A percentile compares a stretch with the other conserved stretches of the same genome.
Conservation (phyloP, 2,888 invertebrate species). For the Mesorhabditis belari region DNA sequence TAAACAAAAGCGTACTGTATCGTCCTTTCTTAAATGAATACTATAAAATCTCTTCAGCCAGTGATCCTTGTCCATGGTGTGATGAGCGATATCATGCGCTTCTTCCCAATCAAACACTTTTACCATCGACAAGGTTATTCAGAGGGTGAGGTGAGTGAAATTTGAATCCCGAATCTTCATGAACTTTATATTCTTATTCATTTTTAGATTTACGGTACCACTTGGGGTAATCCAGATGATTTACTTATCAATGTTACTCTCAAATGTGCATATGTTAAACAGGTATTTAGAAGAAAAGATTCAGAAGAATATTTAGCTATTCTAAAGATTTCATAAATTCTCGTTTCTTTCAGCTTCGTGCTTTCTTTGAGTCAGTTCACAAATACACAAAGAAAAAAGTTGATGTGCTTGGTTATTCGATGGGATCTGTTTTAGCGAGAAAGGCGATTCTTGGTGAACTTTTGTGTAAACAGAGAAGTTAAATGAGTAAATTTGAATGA, state of each 20-base stretch:
- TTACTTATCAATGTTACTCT: not conserved
- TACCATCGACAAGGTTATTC: too few species aligned
- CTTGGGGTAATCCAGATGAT: not conserved
- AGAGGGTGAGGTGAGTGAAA: not conserved
- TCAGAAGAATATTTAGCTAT: too few species aligned
- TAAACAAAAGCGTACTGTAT: too few species aligned
- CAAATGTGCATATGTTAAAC: not conserved
- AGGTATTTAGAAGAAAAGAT: too few species aligned
- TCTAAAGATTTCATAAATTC: not conserved
- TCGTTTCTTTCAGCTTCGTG: not conserved
- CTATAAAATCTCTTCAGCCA: too few species aligned
- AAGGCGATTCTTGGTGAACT: not conserved
- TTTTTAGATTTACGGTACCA: not conserved
- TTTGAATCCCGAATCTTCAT: not conserved
- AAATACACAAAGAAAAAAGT: not conserved
- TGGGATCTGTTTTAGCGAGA: not conserved
- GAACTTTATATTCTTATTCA: not conserved
- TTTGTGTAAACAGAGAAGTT: too few species aligned
- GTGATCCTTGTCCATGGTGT: not conserved
- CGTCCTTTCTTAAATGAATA: too few species aligned
- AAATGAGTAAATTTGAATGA: too few species aligned
- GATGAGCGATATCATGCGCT: not conserved
- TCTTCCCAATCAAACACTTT: not conserved
- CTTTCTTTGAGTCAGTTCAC: not conserved
- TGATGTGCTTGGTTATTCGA: not conserved